Evolutionary conservation across 2,888 invertebrate genomes (phyloP).

Genomic region (Pediacus dermestoides): DNA sequence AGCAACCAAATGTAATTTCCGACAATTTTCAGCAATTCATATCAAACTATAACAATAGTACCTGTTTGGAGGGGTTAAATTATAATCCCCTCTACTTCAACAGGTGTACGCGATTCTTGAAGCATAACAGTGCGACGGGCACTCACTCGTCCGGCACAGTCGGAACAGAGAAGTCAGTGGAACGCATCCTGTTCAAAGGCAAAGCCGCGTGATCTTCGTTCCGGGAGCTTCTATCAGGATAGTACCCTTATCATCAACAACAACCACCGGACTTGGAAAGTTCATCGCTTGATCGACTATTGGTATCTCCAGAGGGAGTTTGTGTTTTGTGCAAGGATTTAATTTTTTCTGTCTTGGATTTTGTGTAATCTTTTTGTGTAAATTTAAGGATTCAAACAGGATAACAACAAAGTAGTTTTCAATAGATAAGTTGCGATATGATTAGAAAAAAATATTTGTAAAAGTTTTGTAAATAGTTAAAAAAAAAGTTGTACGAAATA

Average conservation of each 20-base stretch:
- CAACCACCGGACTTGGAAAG: conserved; percentile 13
- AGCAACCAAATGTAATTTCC: conserved; percentile 27
- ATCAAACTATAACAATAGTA: conserved; percentile 43
- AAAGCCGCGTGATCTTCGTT: conserved; percentile 32
- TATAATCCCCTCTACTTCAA: conserved; percentile 44
- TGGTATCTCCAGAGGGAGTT: conserved; percentile 26
- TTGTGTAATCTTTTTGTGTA: background rate
- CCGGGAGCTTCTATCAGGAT: conserved; percentile 18
- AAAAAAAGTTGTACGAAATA: too few species aligned
- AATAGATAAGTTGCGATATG: too few species aligned
- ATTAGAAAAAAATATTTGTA: too few species aligned
- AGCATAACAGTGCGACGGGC: conserved; percentile 50
- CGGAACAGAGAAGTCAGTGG: conserved; percentile 44
- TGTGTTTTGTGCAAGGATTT: conserved; percentile 7
- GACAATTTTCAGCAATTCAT: conserved; percentile 29
- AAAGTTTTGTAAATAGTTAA: too few species aligned
- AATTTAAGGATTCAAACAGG: background rate
- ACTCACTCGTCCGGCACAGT: conserved; percentile 52
- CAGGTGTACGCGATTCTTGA: conserved; percentile 52
- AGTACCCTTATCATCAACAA: conserved; percentile 3
- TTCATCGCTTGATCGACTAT: conserved; percentile 27
- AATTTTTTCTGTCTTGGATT: background rate
- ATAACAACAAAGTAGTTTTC: too few species aligned
- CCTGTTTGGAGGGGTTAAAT: conserved; percentile 44
- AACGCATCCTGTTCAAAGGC: conserved; percentile 32